Evolutionary conservation across 2,888 invertebrate species (phyloP), one percentile per base, ranked within the genome.

Genomic region (Bibio marci): DNA sequence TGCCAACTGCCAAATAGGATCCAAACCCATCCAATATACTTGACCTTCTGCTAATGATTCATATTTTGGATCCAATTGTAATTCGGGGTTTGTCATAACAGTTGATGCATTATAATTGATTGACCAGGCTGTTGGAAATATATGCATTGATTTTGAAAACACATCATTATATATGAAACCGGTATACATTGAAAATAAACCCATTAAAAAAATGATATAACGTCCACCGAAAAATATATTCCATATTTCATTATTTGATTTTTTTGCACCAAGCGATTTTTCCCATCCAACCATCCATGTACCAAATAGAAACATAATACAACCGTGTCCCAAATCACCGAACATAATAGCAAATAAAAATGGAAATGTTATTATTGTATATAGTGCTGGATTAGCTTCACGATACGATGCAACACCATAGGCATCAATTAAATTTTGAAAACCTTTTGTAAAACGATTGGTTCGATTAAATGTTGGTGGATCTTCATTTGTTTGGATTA

Each of bases 91-190:
- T 1, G 50, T 25, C 31, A 49, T 40, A 4, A 70, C 50, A 0
- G 69, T 70, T 0, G 65, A 59, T 15, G 56, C 52, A 49, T 75
- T 69, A 50, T 71, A 75, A 47, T 64, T 66, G 35, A 67, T 66
- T 7, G 55, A 53, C 94, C 94, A 97, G 38, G 79, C 69, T 0
- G 90, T 83, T 1, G 90, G 88, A 62, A 97, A 97, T 31, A 97
- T 70, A 57, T 95, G 97, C 48, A 95, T 58, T 2, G 92, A 86
- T 58, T 94, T 95, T 26, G 94, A 90, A 68, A 95, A 98, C 30
- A 87, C 66, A 59, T 98, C 98, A 63, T 98, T 98, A 68, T 98
- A 98, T 45, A 98, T 80, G n/a, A 95, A 57, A 0, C 98, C 97
- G 3, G 97, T 95, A 66, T 98, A 98, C 63, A 95, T 80, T 0